Evolutionary conservation across 1,140 invertebrate species (phyloP).

Genomic region (Colletes gigas): DNA sequence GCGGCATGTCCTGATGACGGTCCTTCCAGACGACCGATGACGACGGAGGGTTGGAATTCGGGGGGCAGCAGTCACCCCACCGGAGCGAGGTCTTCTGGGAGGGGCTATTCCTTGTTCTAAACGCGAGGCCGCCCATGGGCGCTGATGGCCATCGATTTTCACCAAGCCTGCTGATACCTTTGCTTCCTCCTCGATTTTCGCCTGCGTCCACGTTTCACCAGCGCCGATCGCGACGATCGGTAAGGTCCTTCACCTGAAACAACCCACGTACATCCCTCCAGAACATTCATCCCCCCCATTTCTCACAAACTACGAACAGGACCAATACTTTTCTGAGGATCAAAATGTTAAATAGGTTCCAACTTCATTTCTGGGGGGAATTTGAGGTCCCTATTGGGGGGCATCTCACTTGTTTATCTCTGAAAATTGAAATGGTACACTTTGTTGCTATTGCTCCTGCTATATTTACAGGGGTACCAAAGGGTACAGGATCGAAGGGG

Average conservation of each 20-base stretch:
- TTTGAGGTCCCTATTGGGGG: no score
- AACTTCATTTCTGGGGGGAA: no score
- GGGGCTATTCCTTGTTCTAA: constrained; percentile 96
- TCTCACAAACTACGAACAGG: no score
- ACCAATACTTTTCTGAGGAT: no score
- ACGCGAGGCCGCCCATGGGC: constrained; percentile 96
- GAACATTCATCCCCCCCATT: no score
- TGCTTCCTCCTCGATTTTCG: constrained; percentile 28
- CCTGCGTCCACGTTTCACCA: constrained; percentile 14
- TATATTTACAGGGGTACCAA: no score
- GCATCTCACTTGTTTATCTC: no score
- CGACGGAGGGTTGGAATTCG: constrained; percentile 73
- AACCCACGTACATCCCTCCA: constrained; percentile 11
- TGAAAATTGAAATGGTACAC: no score
- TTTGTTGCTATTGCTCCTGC: no score
- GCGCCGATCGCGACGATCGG: constrained; percentile 42
- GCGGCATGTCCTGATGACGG: constrained; percentile 75
- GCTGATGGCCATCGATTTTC: constrained; percentile 82
- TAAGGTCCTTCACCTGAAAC: constrained; percentile 45
- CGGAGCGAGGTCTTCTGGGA: constrained; percentile 96
- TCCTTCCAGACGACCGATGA: constrained; percentile 72
- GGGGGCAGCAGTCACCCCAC: constrained; percentile 94
- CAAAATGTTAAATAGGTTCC: no score
- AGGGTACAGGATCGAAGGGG: no score
- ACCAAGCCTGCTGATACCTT: constrained; percentile 56